Conservation (phyloP, 2,888 invertebrate species). For the Himalopsyche anomala region DNA sequence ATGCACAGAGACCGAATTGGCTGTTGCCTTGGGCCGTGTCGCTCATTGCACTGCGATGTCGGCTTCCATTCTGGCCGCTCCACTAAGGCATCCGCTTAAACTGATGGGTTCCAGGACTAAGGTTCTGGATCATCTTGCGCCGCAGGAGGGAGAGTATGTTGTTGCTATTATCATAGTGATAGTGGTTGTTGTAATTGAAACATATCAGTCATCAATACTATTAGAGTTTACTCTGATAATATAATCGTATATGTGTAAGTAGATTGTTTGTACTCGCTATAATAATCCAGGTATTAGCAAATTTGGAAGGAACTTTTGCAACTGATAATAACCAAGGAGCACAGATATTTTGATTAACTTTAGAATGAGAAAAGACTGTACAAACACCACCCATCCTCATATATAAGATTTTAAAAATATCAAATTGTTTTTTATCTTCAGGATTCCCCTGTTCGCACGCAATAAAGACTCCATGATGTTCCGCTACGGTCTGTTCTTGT, state of each 20-base stretch:
- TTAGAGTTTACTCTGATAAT: no score
- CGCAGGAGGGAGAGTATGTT: conserved; percentile 72
- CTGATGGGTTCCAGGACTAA: conserved; percentile 89
- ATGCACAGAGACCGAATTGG: conserved; percentile 79
- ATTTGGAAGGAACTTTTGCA: no score
- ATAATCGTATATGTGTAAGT: no score
- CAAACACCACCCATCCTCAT: no score
- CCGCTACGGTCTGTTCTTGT: conserved; percentile 91
- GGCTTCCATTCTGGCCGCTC: conserved; percentile 88
- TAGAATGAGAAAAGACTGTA: no score
- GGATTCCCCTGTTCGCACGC: conserved; percentile 89
- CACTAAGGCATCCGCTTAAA: conserved; percentile 89
- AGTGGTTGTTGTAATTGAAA: background rate
- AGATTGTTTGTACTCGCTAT: no score
- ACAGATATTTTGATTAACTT: no score
- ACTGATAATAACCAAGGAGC: no score
- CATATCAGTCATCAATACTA: background rate
- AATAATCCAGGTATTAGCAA: no score
- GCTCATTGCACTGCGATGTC: conserved; percentile 90
- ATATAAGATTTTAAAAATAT: background rate
- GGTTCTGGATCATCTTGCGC: conserved; percentile 86
- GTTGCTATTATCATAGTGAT: background rate
- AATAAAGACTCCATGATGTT: conserved; percentile 88
- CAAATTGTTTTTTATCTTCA: conserved; percentile 70
- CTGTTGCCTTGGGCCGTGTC: conserved; percentile 92